Percentiles rank a stretch among this genome's conserved stretches.
phyloP scores from a whole-genome alignment of 2,888 invertebrate species.

The Crematogaster levior region DNA sequence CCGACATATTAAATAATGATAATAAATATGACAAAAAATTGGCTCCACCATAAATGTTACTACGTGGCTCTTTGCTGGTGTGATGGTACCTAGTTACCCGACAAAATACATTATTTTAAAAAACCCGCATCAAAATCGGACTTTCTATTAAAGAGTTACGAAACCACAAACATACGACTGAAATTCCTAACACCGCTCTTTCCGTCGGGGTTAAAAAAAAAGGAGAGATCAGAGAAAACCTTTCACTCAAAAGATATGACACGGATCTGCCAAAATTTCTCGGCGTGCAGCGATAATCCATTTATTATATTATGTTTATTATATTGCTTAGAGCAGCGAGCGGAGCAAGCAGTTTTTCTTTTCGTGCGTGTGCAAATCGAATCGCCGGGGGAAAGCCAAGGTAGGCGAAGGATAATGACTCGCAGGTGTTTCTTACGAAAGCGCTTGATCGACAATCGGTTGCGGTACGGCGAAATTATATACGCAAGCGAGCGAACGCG shows the following conservation, averaged over 20 bases:
- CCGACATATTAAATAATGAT: too few relatives aligned
- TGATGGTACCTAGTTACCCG: too few relatives aligned
- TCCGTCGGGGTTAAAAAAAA: too few relatives aligned
- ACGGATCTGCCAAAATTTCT: neutral
- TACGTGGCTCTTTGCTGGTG: too few relatives aligned
- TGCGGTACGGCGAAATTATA: conserved; percentile 53
- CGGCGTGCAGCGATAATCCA: conserved; percentile 11
- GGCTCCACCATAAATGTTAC: too few relatives aligned
- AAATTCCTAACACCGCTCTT: too few relatives aligned
- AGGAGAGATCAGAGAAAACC: neutral
- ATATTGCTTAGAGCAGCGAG: conserved; percentile 14
- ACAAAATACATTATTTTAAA: too few relatives aligned
- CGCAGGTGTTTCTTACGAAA: conserved; percentile 73
- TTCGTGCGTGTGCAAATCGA: conserved; percentile 54
- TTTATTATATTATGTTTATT: neutral
- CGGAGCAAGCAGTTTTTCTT: conserved; percentile 7
- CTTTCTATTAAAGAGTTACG: too few relatives aligned
- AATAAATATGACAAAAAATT: too few relatives aligned
- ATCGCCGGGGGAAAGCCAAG: conserved; percentile 68
- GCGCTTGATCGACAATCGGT: conserved; percentile 58
- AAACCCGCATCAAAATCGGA: too few relatives aligned
- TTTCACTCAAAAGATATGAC: neutral
- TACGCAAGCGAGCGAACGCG: conserved; percentile 12
- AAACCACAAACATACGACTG: too few relatives aligned
- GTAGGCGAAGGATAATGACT: conserved; percentile 69